Evolutionary conservation across 2,888 invertebrate genomes (phyloP).

Genomic region (Acleris emargana): DNA sequence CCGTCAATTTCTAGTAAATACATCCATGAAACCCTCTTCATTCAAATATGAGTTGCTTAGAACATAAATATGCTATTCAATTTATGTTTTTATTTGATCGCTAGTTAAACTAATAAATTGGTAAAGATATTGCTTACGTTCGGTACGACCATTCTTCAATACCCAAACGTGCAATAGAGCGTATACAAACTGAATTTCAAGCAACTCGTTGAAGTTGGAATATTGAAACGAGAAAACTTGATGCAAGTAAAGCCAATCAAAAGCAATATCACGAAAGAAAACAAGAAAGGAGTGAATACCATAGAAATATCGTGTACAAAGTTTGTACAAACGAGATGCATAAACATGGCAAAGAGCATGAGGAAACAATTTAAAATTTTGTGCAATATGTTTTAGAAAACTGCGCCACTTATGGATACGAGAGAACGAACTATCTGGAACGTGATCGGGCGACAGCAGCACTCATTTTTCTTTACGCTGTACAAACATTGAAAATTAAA

Average conservation of each 20-base stretch:
- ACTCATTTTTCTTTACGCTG: neutral
- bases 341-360: neutral
- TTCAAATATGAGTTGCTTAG: too few relatives aligned
- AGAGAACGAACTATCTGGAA: neutral
- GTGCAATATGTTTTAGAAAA: neutral
- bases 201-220: too few relatives aligned
- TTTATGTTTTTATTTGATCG: constrained; percentile 1
- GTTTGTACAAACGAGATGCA: neutral
- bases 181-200: too few relatives aligned
- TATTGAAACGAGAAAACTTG: too few relatives aligned
- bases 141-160: neutral
- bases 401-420: neutral
- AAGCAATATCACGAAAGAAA: too few relatives aligned
- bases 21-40: too few relatives aligned
- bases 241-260: too few relatives aligned
- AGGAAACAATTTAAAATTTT: neutral
- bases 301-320: too few relatives aligned
- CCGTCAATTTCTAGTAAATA: too few relatives aligned
- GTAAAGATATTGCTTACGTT: constrained; percentile 6
- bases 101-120: neutral
- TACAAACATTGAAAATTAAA: constrained; percentile 3
- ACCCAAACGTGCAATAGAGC: too few relatives aligned
- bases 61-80: constrained; percentile 7
- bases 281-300: too few relatives aligned
- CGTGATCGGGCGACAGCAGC: neutral